Base-by-base conservation (phyloP, 1,140 invertebrate species). In the Drosophila kanapiae region DNA sequence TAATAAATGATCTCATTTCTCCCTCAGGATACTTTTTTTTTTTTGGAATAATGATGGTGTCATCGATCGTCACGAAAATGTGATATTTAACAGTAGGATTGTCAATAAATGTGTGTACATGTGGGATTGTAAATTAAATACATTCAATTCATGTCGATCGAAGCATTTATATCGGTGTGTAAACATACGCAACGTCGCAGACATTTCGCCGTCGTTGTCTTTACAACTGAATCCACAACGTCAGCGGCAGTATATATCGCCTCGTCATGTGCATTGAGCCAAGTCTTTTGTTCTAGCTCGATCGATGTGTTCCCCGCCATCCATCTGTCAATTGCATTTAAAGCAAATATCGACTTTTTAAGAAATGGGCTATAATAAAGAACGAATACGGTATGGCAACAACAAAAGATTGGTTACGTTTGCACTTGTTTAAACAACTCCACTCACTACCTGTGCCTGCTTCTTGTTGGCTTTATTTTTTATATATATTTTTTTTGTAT, bases 371-470 rank as follows among this genome's bases (percentile, higher is more conserved):
- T 82, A 82, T 65, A 63, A 59, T 74, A 74, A 49, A 72, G 65
- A n/a, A 40, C 9, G 37, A 33, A 63, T 23, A 31, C 29, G 33
- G 57, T 59, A 54, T 54, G 53, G 59, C 61, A 68, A 58, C 78
- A 83, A 67, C 58, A 86, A 51, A 78, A 80, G 87, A 87, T 88
- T 87, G 84, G 72, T 88, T 84, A 80, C 83, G 80, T 80, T 77
- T 72, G 80, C 83, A 87, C 83, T 87, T 87, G 83, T 87, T 83
- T 83, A 88, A 87, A 87, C 68, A 87, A n/a, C n/a, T n/a, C n/a
- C 64, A 43, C 61, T 45, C 40, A 48, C 37, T 42, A 37, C 56
- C 59, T 68, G 57, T 40, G 23, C 31, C 6, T 37, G 49, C 53
- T 56, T 56, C 40, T 63, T 47, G 54, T 77, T 81, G 49, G 42